Evolutionary conservation across 2,888 invertebrate species (phyloP), one percentile per base, ranked within the genome.

Genomic region (Volucella inflata): DNA sequence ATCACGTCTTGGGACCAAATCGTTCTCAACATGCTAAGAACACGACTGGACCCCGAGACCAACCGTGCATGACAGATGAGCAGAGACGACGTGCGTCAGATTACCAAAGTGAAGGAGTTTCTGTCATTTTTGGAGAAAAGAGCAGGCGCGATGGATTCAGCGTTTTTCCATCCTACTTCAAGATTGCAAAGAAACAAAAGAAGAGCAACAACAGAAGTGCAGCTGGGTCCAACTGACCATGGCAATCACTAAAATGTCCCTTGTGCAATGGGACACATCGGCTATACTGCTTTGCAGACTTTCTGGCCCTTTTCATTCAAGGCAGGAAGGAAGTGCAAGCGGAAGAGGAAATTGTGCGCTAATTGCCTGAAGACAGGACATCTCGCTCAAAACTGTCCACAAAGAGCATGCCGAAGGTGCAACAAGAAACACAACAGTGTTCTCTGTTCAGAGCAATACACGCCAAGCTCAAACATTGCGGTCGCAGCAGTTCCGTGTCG

Each of bases 61-160:
- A 72, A 72, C 44, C 62, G 16, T n/a, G 74, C 62, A n/a, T 74
- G 55, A 46, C 74, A 74, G 36, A 53, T 62, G 74, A n/a, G 14
- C 1, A 62, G 57, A 12, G 71, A 40, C 1, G 70, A 57, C 10
- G 55, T 70, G n/a, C 21, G 46, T 2, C 12, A 68, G 12, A 44
- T 68, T 14, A 55, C 68, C 8, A 44, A 12, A 11, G 12, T 70
- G 8, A n/a, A 21, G 17, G 57, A 57, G 48, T 65, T 65, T 1
- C 17, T 65, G 12, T 1, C 50, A n/a, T 70, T 70, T 40, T 36
- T 53, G 30, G 67, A 65, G 46, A 12, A 10, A 11, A 46, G 67
- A 38, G 55, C 60, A 42, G 42, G 42, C 6, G 68, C 55, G 11
- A n/a, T 55, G 36, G 55, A 68, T 44, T 53, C 68, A 10, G 36